Conservation (phyloP, 2,797 vertebrate species). For the Choloepus didactylus region DNA sequence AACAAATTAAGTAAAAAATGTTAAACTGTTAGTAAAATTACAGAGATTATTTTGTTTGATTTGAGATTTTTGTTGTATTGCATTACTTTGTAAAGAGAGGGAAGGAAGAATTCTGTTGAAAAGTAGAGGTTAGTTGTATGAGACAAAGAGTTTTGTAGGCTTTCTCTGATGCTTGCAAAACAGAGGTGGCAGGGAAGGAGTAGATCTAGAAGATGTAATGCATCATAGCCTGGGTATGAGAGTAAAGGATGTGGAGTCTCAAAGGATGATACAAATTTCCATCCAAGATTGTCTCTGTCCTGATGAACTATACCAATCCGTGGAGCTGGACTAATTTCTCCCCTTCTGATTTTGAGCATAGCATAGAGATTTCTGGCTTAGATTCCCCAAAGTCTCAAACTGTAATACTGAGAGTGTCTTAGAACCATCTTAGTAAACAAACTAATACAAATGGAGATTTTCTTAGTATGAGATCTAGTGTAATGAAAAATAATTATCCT, state of each 20-base stretch:
- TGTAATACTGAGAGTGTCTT: neutral
- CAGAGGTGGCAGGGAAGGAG: neutral
- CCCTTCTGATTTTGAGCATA: neutral
- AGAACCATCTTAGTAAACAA: conserved; percentile 26
- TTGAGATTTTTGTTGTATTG: neutral
- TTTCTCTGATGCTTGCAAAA: neutral
- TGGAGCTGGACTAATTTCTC: neutral
- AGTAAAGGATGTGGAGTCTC: neutral
- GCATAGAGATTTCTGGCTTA: neutral
- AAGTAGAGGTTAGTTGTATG: neutral
- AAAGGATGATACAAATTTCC: neutral
- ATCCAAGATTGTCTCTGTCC: neutral
- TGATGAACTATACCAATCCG: neutral
- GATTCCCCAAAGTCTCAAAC: neutral
- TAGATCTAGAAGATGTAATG: neutral
- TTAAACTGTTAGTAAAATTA: conserved; percentile 53
- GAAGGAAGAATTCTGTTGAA: neutral
- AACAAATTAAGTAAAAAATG: neutral
- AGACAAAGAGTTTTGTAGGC: neutral
- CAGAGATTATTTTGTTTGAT: neutral
- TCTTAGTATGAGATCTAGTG: neutral
- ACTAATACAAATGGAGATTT: conserved; percentile 25
- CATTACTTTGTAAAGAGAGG: neutral
- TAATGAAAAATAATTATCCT: conserved; percentile 49
- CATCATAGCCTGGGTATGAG: neutral